Percentiles rank a stretch among this genome's conserved stretches.
Evolutionary conservation across 2,888 invertebrate genomes (phyloP).

Genomic region (Stenurella melanura): DNA sequence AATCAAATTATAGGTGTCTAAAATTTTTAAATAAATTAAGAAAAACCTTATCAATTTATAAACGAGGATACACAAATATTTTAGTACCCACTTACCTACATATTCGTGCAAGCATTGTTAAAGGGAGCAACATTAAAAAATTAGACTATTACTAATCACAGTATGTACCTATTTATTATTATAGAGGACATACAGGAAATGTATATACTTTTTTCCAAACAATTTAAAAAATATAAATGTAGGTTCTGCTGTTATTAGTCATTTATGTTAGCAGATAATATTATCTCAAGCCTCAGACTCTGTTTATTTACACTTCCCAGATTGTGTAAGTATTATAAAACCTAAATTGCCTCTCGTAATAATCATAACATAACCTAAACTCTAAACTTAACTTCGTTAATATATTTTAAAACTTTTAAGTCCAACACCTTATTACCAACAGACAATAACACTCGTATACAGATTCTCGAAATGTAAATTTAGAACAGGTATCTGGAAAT

Average conservation of each 20-base stretch:
- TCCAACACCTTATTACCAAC: not conserved
- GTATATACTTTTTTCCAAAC: not conserved
- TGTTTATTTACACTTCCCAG: not conserved
- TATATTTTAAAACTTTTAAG: not conserved
- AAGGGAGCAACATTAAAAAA: not conserved
- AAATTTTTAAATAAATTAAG: too few species aligned
- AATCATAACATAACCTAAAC: too few species aligned
- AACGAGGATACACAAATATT: not conserved
- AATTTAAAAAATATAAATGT: not conserved
- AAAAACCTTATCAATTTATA: not conserved
- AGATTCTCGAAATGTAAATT: not conserved
- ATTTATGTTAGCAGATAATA: not conserved
- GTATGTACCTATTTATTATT: not conserved
- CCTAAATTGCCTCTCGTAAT: too few species aligned
- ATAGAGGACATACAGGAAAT: not conserved
- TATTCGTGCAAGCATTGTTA: not conserved
- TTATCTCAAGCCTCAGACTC: not conserved
- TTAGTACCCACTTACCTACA: not conserved
- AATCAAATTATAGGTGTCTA: too few species aligned
- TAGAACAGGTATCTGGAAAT: conserved; percentile 36
- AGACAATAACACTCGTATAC: not conserved
- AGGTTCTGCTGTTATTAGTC: conserved; percentile 7
- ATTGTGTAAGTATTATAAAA: too few species aligned
- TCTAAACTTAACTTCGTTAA: not conserved
- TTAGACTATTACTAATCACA: not conserved